Base-by-base conservation (phyloP, 2,797 vertebrate genomes). In the Chaetodon trifasciatus region DNA sequence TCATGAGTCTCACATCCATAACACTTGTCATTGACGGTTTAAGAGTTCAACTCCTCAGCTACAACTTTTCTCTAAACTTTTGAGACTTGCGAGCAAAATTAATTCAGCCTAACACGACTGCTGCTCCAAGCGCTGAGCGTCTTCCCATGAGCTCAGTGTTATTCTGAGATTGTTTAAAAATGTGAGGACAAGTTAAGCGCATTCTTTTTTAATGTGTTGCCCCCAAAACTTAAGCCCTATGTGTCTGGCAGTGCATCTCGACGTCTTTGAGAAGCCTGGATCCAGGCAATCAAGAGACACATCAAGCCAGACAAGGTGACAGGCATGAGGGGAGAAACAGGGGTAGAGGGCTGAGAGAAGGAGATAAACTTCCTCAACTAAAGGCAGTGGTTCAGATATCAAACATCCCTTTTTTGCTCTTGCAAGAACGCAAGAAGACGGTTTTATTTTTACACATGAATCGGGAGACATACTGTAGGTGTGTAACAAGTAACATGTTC, bases 381-480 rank as follows among this genome's bases (percentile, higher is more conserved):
- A 86, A 90, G 82, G 78, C 84, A 87, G 69, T 52, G 63, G 86
- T 82, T 88, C 87, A 69, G 28, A 87, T 84, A 88, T 91, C 85
- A 91, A 92, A 91, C 55, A 2, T 47, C 52, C 68, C 73, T 53
- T 85, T 56, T 55, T 55, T 66, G 32, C 87, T 84, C 49, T 70
- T 28, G 74, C 76, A 75, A 71, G 56, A 88, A 86, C 32, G 62
- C 53, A 79, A 56, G 65, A 52, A 62, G 81, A 78, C 60, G 11
- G 71, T 74, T 91, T 91, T 93, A 93, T 92, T 93, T 91, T 92
- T 91, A 89, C 70, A 86, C 55, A 83, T 61, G 77, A 88, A 90
- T 86, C 65, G 2, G 49, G 64, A 67, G 74, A 70, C 64, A 47
- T 77, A 86, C 81, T 86, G 79, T 82, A 85, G 84, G 81, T 83